Conservation (phyloP, 1,140 invertebrate genomes). For the Mamestra configurata region DNA sequence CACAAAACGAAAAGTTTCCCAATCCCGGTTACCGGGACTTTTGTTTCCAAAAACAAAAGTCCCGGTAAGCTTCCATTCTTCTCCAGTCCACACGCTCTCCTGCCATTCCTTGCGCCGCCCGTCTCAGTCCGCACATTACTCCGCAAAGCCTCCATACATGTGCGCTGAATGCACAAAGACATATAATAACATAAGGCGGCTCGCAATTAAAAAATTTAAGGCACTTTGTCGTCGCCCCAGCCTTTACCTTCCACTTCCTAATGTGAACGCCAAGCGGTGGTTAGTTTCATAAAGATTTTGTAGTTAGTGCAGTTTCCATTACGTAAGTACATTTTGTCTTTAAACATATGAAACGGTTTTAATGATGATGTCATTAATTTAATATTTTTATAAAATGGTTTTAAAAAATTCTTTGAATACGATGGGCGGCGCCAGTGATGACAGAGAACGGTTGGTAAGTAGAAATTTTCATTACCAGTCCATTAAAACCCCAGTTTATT, state of each 20-base stretch:
- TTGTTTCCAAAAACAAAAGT: background rate
- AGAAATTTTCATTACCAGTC: background rate
- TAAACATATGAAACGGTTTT: constrained; percentile 49
- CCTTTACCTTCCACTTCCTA: constrained; percentile 58
- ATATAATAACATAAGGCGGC: constrained; percentile 85
- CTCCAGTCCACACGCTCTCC: constrained; percentile 47
- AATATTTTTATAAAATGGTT: constrained; percentile 43
- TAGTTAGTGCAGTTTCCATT: constrained; percentile 40
- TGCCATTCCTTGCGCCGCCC: constrained; percentile 54
- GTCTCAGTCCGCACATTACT: constrained; percentile 63
- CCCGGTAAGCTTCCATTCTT: background rate
- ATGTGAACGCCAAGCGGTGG: constrained; percentile 29
- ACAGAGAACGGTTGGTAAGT: background rate
- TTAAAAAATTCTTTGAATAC: constrained; percentile 8
- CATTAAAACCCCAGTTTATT: no score
- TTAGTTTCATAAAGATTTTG: constrained; percentile 46
- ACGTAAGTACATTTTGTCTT: constrained; percentile 49
- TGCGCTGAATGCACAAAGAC: constrained; percentile 84
- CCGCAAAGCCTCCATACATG: constrained; percentile 75
- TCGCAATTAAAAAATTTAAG: constrained; percentile 87
- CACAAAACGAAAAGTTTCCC: no score
- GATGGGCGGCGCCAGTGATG: background rate
- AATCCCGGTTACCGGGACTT: no score
- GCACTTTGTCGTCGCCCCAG: constrained; percentile 78
- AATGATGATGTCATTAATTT: constrained; percentile 55